These are phyloP conservation scores for Heliconius aoede DNA, from an alignment of 2,888 invertebrate genomes.

Conservation along the genomic window DNA sequence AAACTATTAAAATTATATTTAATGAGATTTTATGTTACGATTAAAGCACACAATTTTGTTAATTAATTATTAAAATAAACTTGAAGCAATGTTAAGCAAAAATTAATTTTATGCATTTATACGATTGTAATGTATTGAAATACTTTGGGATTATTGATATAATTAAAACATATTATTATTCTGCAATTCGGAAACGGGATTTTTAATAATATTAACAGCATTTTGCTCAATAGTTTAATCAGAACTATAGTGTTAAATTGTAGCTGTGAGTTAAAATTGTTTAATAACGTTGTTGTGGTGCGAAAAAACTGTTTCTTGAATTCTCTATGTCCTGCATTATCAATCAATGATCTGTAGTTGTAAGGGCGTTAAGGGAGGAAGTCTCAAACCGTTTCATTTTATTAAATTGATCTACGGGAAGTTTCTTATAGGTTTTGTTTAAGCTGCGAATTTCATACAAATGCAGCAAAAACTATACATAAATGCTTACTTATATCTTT, in stretches of 20 bases:
- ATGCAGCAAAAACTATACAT: too few species aligned
- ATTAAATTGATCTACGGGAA: too few species aligned
- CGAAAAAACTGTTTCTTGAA: too few species aligned
- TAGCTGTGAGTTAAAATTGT: neutral
- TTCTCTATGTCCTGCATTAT: too few species aligned
- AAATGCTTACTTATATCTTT: too few species aligned
- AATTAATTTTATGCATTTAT: neutral
- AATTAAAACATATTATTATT: neutral
- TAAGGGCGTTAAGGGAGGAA: too few species aligned
- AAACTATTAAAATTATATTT: too few species aligned
- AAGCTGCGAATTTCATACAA: too few species aligned
- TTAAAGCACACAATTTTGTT: constrained; percentile 1
- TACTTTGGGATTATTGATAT: neutral
- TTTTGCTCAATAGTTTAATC: neutral
- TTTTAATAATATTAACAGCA: neutral
- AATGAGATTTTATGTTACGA: neutral
- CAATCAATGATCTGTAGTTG: too few species aligned
- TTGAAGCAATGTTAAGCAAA: neutral
- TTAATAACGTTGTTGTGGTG: too few species aligned
- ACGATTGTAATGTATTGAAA: neutral
- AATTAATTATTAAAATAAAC: neutral
- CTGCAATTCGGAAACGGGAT: neutral
- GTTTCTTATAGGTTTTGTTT: too few species aligned
- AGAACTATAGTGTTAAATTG: neutral
- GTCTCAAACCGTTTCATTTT: too few species aligned